Evolutionary conservation across 53 echinoderm and acorn worm species (phyloP), one percentile per base, ranked within the genome.

Genomic region (Paracentrotus lividus): DNA sequence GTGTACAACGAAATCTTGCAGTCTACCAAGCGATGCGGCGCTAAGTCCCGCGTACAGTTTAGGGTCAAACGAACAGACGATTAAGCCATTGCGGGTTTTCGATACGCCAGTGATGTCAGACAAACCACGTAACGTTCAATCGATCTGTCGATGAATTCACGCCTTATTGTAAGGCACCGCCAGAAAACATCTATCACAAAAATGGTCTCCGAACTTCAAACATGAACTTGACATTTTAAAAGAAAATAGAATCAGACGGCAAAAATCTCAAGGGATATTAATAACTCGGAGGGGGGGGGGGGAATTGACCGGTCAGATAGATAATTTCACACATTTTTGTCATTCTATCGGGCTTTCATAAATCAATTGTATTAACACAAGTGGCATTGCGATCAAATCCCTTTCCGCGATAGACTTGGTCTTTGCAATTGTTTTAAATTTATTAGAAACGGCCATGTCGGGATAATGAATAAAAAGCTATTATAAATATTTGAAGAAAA

Each of bases 41-140:
- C 86, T 44, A 18, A 86, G 36, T 55, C 86, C 34, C 33, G 53
- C 86, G 7, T 56, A 49, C 56, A 86, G 54, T 20, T 34, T 86
- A 21, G 86, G 86, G 86, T 86, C 86, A 86, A 34, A 54, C n/a
- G 56, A 86, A 34, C 86, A 86, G 86, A 86, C 86, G 86, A 86
- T 56, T 56, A 86, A 86, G 86, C 55, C 54, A 34, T 56, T 55
- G 34, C 56, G 86, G 10, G 86, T 55, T 86, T 86, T 56, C 86
- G 34, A 86, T 53, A 86, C 56, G 34, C 86, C 33, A 36, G 55
- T 44, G 53, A 54, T 33, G 33, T 86, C 86, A 54, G 55, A 4
- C 86, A 56, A 7, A 33, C 57, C 86, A 55, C 56, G 54, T 29
- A 32, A 14, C n/a, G 86, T 36, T 33, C 56, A 55, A 55, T 86